Evolutionary conservation across 2,888 invertebrate genomes (phyloP).

Genomic region (Adineta ricciae): DNA sequence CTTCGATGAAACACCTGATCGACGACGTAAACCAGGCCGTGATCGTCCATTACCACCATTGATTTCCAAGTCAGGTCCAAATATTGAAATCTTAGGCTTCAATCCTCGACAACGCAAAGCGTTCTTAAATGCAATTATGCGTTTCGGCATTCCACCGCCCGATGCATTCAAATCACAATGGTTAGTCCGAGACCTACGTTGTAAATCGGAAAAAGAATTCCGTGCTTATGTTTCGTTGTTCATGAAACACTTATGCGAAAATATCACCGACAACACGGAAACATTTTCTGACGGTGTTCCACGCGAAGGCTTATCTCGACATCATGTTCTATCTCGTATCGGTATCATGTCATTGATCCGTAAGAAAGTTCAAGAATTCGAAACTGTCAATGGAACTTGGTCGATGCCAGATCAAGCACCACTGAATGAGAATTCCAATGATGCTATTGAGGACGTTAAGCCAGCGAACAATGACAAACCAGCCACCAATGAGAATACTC

Average conservation of each 20-base stretch:
- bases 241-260: slow-evolving; percentile 97
- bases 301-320: slow-evolving; percentile 84
- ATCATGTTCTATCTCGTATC: slow-evolving; percentile 90
- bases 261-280: slow-evolving; percentile 70
- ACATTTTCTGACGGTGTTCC: slow-evolving; percentile 97
- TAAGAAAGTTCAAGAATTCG: slow-evolving; percentile 98
- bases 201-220: slow-evolving; percentile 91
- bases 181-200: slow-evolving; percentile 85
- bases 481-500: neutral
- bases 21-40: slow-evolving; percentile 58
- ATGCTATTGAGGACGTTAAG: slow-evolving; percentile 49
- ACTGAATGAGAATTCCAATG: slow-evolving; percentile 47
- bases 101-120: slow-evolving; percentile 95
- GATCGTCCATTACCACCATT: slow-evolving; percentile 86
- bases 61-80: slow-evolving; percentile 88
- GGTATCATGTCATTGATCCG: slow-evolving; percentile 97
- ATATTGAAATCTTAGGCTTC: slow-evolving; percentile 95
- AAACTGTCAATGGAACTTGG: slow-evolving; percentile 90
- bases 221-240: slow-evolving; percentile 90
- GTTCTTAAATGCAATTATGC: slow-evolving; percentile 97
- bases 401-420: slow-evolving; percentile 66
- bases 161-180: slow-evolving; percentile 98
- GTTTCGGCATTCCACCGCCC: slow-evolving; percentile 98
- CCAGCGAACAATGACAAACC: slow-evolving; percentile 17
- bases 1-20: slow-evolving; percentile 36